These are phyloP conservation scores for Synergus laeviventris DNA, from an alignment of 2,888 invertebrate genomes.

Conservation along the genomic window DNA sequence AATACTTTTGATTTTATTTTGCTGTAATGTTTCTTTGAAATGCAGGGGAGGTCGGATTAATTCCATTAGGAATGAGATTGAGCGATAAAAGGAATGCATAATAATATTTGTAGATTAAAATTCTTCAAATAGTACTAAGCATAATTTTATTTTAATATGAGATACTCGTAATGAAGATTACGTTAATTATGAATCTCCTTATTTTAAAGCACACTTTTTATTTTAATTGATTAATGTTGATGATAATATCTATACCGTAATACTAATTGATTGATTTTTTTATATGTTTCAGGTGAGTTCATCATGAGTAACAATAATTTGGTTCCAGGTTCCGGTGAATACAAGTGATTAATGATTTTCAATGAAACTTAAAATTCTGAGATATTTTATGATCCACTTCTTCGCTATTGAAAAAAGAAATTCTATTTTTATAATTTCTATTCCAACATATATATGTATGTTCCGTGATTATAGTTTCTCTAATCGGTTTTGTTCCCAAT, in stretches of 20 bases:
- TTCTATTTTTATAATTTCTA: constrained; percentile 3
- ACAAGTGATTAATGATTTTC: neutral
- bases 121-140: neutral
- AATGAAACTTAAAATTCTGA: neutral
- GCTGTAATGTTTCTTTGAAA: neutral
- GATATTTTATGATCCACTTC: neutral
- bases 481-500: constrained; percentile 47
- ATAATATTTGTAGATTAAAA: neutral
- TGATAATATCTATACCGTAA: neutral
- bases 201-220: neutral
- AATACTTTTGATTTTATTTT: constrained; percentile 24
- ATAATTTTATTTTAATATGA: neutral
- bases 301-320: neutral
- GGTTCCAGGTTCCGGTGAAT: neutral
- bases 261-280: neutral
- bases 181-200: neutral
- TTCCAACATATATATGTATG: neutral
- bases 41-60: neutral
- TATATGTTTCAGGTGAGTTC: neutral
- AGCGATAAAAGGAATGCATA: neutral
- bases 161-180: neutral
- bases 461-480: constrained; percentile 11
- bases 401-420: neutral
- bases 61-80: neutral
- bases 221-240: neutral